phyloP scores from a whole-genome alignment of 2,113 vertebrate species.

The Hippocampus guttulatus region DNA sequence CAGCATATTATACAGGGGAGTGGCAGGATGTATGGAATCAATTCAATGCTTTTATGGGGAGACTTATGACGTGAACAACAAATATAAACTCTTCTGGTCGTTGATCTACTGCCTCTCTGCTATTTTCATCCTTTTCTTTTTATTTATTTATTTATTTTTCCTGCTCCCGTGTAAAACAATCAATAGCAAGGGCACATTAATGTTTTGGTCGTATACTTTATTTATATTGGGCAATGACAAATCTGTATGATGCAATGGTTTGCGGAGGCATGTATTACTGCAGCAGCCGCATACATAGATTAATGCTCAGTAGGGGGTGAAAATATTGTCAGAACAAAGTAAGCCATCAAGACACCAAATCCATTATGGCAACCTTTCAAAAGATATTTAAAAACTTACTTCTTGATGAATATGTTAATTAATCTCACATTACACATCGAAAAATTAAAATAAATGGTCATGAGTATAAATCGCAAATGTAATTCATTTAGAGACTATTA shows the following conservation, averaged over 20 bases:
- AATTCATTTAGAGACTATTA: background rate
- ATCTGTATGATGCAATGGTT: slow-evolving; percentile 67
- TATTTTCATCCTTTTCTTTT: slow-evolving; percentile 32
- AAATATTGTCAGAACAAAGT: slow-evolving; percentile 63
- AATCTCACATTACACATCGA: slow-evolving; percentile 3
- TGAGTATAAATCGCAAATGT: background rate
- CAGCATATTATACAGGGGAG: slow-evolving; percentile 41
- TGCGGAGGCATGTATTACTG: slow-evolving; percentile 48
- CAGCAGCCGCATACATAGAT: slow-evolving; percentile 63
- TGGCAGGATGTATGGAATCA: slow-evolving; percentile 49
- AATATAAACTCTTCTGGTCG: slow-evolving; percentile 58
- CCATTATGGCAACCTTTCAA: slow-evolving; percentile 69
- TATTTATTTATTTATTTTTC: background rate
- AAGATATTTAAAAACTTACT: slow-evolving; percentile 67
- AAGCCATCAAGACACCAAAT: slow-evolving; percentile 62
- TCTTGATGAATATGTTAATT: slow-evolving; percentile 70
- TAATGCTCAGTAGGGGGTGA: slow-evolving; percentile 41
- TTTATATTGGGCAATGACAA: slow-evolving; percentile 73
- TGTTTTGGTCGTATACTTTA: slow-evolving; percentile 67
- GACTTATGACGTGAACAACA: slow-evolving; percentile 57
- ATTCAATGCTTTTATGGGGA: slow-evolving; percentile 64
- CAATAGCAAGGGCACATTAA: slow-evolving; percentile 71
- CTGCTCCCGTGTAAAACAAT: slow-evolving; percentile 61
- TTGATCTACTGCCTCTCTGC: slow-evolving; percentile 63
- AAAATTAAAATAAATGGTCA: slow-evolving; percentile 2